Conservation (phyloP, 2,888 invertebrate genomes). For the Gisinianus flammeolus region DNA sequence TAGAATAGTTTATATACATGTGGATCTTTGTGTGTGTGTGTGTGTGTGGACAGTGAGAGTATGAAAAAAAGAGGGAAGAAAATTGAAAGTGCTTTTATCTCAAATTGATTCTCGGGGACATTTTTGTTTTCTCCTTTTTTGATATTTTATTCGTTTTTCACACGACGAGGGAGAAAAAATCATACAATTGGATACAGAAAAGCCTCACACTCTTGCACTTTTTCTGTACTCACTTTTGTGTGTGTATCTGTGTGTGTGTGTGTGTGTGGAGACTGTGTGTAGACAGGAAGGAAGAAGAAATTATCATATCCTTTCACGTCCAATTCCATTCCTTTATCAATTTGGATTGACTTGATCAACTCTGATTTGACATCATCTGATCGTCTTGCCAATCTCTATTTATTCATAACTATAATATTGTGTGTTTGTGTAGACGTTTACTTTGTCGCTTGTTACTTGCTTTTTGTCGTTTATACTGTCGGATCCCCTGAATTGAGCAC, state of each 20-base stretch:
- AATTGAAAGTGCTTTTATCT: conserved; percentile 59
- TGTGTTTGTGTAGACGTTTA: not conserved
- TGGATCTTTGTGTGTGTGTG: not conserved
- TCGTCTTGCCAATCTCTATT: conserved; percentile 42
- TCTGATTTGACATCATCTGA: conserved; percentile 58
- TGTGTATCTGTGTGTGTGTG: not conserved
- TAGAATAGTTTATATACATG: not conserved
- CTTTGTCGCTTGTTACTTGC: not conserved
- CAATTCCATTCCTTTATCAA: conserved; percentile 52
- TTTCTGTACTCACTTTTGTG: not conserved
- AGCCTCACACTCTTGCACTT: not conserved
- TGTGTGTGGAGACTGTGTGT: not conserved
- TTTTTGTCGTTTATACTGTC: not conserved
- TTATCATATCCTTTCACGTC: conserved; percentile 49
- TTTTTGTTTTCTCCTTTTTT: conserved; percentile 57
- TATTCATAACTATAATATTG: conserved; percentile 30
- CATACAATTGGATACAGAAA: conserved; percentile 37
- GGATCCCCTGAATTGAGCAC: too few species aligned
- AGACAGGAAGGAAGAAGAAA: conserved; percentile 33
- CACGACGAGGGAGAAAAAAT: conserved; percentile 42
- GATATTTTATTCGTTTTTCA: conserved; percentile 59
- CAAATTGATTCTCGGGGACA: conserved; percentile 59
- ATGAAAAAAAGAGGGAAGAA: conserved; percentile 51
- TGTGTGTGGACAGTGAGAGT: conserved; percentile 29
- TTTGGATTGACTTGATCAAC: conserved; percentile 56